Base-by-base conservation (phyloP, 1,140 invertebrate genomes). In the Procambarus virginalis region DNA sequence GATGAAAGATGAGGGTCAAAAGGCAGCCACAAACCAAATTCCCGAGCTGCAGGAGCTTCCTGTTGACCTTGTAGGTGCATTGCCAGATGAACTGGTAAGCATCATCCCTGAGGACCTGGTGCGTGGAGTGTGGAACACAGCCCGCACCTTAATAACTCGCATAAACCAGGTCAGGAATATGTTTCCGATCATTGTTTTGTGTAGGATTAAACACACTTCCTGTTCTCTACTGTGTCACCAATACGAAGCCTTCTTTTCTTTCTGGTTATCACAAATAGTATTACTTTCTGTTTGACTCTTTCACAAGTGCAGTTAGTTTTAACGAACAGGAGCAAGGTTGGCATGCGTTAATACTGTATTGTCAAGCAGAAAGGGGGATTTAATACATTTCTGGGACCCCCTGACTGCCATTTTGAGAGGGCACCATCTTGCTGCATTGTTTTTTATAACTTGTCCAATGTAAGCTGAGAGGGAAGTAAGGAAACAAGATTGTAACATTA, bases 51-150 rank as follows among this genome's bases (percentile, higher is more conserved):
- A n/a, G 22, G 68, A 73, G 55, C 55, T 82, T 34, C 86, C 79
- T 76, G 76, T 79, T 51, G 85, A 86, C 58, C 76, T 60, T 79
- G 86, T 75, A 10, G 79, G 79, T 75, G 79, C 79, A 45, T 55
- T 88, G 64, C 86, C 86, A 46, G 88, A 89, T 79, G 88, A 89
- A 45, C 48, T 89, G 80, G 88, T 89, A 34, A 89, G 88, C 88
- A 89, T 89, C 88, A 89, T 89, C 22, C 88, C 88, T 4, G 88
- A 89, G 58, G 88, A 89, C 60, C 82, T 89, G 58, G 88, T 89
- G 73, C 88, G 88, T 68, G 88, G 88, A 46, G 88, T 82, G 22
- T 89, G 88, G 88, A 89, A 89, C 58, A 89, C 88, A 12, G 88
- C 88, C 2, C 88, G 88, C 51, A 83, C 88, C 75, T 89, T 89